Conservation (phyloP, 2,797 vertebrate species). For the Oreochromis mossambicus region DNA sequence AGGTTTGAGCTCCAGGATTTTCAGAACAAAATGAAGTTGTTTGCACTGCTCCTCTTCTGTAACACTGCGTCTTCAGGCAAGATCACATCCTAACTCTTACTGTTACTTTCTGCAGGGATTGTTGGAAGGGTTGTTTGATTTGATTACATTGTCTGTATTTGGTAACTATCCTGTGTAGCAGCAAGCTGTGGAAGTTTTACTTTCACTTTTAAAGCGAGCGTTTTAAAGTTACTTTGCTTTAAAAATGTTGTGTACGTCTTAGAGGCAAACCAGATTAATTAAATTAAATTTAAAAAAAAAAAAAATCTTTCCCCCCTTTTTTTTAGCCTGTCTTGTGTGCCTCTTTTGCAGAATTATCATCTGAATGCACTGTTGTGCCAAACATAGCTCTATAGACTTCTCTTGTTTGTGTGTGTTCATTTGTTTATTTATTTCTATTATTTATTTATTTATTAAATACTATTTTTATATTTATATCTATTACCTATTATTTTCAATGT, state of each 20-base stretch:
- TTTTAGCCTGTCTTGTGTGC: neutral
- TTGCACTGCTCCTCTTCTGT: neutral
- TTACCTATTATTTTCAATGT: neutral
- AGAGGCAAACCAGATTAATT: neutral
- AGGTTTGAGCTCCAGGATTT: neutral
- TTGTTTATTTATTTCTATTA: neutral
- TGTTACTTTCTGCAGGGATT: neutral
- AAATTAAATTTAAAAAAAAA: neutral
- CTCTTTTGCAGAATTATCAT: neutral
- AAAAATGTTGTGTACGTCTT: neutral
- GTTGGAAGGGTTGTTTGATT: neutral
- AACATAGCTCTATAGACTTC: neutral
- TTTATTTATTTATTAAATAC: neutral
- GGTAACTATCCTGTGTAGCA: neutral
- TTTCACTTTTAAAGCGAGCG: neutral
- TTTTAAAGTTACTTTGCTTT: neutral
- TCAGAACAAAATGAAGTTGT: neutral
- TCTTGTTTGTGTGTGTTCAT: neutral
- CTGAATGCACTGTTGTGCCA: neutral
- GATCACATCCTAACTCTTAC: fast-evolving
- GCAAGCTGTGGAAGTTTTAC: neutral
- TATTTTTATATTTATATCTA: neutral
- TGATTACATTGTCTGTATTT: neutral
- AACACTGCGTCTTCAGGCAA: neutral
- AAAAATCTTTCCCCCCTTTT: fast-evolving